Conservation (phyloP, 2,113 vertebrate species). For the Spheniscus mendiculus region DNA sequence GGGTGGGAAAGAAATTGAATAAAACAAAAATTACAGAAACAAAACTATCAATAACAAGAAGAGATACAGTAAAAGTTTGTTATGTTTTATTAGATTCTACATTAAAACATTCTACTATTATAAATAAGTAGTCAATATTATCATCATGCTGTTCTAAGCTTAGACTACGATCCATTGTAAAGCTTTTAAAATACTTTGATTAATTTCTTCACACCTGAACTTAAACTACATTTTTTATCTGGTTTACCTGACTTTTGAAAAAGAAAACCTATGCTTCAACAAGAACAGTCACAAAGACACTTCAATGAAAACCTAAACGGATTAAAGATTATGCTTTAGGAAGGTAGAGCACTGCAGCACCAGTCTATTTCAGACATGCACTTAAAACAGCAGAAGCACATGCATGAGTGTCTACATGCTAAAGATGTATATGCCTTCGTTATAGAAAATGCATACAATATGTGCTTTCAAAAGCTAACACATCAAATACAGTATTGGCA, state of each 20-base stretch:
- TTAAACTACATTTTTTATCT: constrained; percentile 4
- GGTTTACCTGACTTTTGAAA: constrained; percentile 13
- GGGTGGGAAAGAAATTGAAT: neutral
- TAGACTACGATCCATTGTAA: neutral
- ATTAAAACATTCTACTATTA: neutral
- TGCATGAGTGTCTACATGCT: constrained; percentile 49
- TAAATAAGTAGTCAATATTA: neutral
- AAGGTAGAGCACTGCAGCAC: constrained; percentile 12
- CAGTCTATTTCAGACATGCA: constrained; percentile 54
- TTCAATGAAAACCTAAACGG: neutral
- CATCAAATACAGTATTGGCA: constrained; percentile 25
- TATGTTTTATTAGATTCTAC: neutral
- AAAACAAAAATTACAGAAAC: neutral
- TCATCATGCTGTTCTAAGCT: neutral
- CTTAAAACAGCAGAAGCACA: constrained; percentile 31
- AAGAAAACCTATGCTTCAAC: neutral
- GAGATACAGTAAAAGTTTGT: neutral
- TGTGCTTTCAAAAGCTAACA: neutral
- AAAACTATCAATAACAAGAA: neutral
- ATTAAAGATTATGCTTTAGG: neutral
- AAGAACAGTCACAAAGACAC: neutral
- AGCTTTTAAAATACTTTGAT: neutral
- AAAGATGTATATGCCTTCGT: neutral
- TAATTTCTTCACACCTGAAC: neutral
- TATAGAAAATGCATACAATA: neutral